Base-by-base conservation (phyloP, 2,888 invertebrate genomes). In the Acronicta leporina region DNA sequence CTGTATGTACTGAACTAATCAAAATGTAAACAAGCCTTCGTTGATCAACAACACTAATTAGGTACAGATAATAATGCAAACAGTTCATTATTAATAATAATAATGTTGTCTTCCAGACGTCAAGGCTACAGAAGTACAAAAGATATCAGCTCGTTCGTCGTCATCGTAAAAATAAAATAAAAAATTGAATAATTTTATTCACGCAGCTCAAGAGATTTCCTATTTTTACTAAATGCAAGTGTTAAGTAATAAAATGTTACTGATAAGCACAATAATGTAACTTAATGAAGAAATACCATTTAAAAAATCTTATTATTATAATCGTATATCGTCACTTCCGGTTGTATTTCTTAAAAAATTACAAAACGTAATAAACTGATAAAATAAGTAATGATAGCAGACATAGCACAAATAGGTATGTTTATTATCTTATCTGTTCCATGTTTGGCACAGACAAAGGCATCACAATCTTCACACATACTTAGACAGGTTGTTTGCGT, bases 21-120 rank as follows among this genome's bases (percentile, higher is more conserved):
- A 20, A 25, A 65, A 43, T 72, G 52, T 68, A 68, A 68, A 68
- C 72, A 72, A 43, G 8, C 9, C 2, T 33, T 51, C 56, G 53
- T 65, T 64, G 56, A 71, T 49, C 45, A 42, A 14, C 33, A 35
- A 47, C 33, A 11, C 6, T 11, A 11, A 35, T 35, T 47, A 33
- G 2, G n/a, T 38, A 35, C 35, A 38, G 38, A 38, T 38, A n/a
- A 38, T 38, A 38, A n/a, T n/a, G 7, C 5, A 38, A 38, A 38
- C 38, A 38, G n/a, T n/a, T 38, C 4, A 38, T 38, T 33, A 33
- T 33, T 33, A 33, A 3, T 33, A 33, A 11, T 33, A 2, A 33
- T 4, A 33, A 33, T 11, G 6, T 33, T 33, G 33, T 4, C 11
- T 38, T 38, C n/a, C n/a, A 38, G 38, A n/a, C 38, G 38, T 20